Evolutionary conservation across 2,888 invertebrate species (phyloP).

Genomic region (Entomobrya multifasciata): DNA sequence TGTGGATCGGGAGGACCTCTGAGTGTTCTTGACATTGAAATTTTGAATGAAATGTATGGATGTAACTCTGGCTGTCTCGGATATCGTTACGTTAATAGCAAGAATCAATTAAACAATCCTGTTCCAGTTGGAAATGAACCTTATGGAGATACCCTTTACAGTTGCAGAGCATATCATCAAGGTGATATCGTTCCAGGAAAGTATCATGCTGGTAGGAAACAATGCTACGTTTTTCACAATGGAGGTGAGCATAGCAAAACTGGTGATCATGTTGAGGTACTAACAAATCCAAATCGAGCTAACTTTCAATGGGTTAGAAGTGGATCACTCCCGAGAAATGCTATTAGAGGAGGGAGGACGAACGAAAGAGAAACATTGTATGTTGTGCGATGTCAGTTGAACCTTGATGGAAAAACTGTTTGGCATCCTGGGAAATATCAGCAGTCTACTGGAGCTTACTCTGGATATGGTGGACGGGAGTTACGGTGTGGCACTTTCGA

Average conservation of each 20-base stretch:
- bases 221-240: constrained; percentile 72
- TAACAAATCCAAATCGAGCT: constrained; percentile 73
- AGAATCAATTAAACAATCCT: constrained; percentile 56
- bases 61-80: constrained; percentile 76
- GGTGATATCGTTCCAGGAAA: constrained; percentile 79
- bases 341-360: constrained; percentile 75
- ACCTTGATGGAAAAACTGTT: constrained; percentile 52
- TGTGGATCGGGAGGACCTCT: constrained; percentile 78
- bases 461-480: constrained; percentile 65
- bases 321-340: constrained; percentile 70
- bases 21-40: constrained; percentile 77
- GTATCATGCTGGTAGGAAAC: constrained; percentile 67
- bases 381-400: constrained; percentile 72
- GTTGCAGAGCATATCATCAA: constrained; percentile 75
- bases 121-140: constrained; percentile 73
- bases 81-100: constrained; percentile 77
- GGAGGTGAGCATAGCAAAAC: constrained; percentile 71
- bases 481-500: constrained; percentile 58
- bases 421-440: constrained; percentile 78
- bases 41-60: constrained; percentile 78
- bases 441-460: constrained; percentile 68
- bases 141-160: constrained; percentile 67
- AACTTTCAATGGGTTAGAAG: constrained; percentile 71
- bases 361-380: constrained; percentile 78
- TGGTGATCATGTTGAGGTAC: constrained; percentile 73